These are phyloP conservation scores for Lomographa bimaculata DNA, from an alignment of 2,888 invertebrate species.

Conservation along the genomic window DNA sequence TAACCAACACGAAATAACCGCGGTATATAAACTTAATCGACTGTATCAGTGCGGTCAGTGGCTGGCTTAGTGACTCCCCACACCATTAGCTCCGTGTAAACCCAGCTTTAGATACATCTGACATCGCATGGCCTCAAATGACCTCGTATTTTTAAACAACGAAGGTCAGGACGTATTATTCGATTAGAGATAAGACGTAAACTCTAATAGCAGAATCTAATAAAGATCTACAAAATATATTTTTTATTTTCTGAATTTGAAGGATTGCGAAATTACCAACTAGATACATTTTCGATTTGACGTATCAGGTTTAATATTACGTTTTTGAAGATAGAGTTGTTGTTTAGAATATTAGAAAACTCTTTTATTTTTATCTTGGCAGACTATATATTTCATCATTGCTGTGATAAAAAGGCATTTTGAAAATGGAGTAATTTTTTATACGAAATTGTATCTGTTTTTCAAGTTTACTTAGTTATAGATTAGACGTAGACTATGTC, in stretches of 20 bases:
- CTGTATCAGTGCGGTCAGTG: constrained; percentile 11
- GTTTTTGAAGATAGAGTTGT: too few relatives aligned
- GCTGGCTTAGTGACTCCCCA: constrained; percentile 9
- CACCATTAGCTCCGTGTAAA: constrained; percentile 15
- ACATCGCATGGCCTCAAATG: constrained; percentile 7
- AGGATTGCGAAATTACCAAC: constrained; percentile 11
- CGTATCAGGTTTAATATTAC: too few relatives aligned
- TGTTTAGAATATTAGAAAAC: too few relatives aligned
- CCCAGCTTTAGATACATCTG: constrained; percentile 9
- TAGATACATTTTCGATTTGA: too few relatives aligned
- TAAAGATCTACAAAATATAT: constrained; percentile 18
- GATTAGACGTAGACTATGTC: too few relatives aligned
- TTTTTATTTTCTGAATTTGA: constrained; percentile 12
- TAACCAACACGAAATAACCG: constrained; percentile 8
- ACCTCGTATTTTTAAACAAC: constrained; percentile 9
- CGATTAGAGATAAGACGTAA: constrained; percentile 25
- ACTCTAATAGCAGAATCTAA: constrained; percentile 19
- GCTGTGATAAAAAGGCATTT: too few relatives aligned
- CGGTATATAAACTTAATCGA: constrained; percentile 15
- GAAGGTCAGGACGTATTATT: constrained; percentile 21
- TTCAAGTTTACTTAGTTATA: too few relatives aligned
- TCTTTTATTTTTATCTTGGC: too few relatives aligned
- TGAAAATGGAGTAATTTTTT: too few relatives aligned
- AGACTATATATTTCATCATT: too few relatives aligned
- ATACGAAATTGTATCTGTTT: too few relatives aligned